Conservation (phyloP, 2,797 vertebrate species). For the Paratrypauchen microcephalus region DNA sequence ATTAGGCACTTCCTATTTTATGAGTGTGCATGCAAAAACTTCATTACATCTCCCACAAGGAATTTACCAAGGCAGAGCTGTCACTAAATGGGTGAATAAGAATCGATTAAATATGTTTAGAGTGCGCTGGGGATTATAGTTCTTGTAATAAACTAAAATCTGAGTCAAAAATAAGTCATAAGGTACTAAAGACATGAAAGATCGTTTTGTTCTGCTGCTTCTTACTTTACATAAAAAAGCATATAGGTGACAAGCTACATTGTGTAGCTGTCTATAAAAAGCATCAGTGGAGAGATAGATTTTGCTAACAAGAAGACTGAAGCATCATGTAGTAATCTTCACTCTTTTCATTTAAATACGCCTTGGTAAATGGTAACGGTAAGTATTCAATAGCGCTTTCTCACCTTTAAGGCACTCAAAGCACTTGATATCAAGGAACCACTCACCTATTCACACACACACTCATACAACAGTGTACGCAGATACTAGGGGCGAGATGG, state of each 20-base stretch:
- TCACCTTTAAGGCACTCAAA: too few relatives aligned
- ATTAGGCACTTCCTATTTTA: slow-evolving; percentile 57
- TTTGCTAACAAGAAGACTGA: slow-evolving; percentile 29
- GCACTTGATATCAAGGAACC: too few relatives aligned
- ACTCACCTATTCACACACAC: too few relatives aligned
- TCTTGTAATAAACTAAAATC: slow-evolving; percentile 47
- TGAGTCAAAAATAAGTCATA: slow-evolving; percentile 40
- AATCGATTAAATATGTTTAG: slow-evolving; percentile 53
- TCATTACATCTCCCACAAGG: slow-evolving; percentile 53
- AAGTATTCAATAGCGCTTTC: too few relatives aligned
- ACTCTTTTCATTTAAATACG: slow-evolving; percentile 39
- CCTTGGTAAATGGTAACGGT: slow-evolving; percentile 7
- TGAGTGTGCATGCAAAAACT: slow-evolving; percentile 42
- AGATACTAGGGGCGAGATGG: too few relatives aligned
- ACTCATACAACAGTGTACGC: too few relatives aligned
- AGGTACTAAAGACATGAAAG: slow-evolving; percentile 36
- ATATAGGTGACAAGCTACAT: slow-evolving; percentile 24
- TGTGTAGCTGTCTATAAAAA: slow-evolving; percentile 28
- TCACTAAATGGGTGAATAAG: slow-evolving; percentile 48
- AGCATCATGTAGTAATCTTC: slow-evolving; percentile 27
- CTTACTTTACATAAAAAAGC: slow-evolving; percentile 25
- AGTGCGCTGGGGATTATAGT: slow-evolving; percentile 42
- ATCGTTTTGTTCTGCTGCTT: slow-evolving; percentile 27
- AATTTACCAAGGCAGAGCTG: slow-evolving; percentile 39
- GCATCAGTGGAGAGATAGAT: slow-evolving; percentile 30